Evolutionary conservation across 2,113 vertebrate genomes (phyloP).

Genomic region (Sylvicapra grimmia): DNA sequence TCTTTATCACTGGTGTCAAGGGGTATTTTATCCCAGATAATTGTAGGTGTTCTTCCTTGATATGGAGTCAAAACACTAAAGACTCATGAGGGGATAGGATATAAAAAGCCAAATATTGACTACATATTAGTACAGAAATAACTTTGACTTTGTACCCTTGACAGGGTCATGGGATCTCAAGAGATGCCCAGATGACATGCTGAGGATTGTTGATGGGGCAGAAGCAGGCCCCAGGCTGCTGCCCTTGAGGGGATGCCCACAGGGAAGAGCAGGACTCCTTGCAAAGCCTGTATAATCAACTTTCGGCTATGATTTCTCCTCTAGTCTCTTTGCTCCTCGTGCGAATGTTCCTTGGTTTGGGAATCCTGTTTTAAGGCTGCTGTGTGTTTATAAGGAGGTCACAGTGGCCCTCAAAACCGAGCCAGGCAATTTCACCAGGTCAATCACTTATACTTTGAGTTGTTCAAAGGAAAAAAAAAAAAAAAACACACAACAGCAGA

Average conservation of each 20-base stretch:
- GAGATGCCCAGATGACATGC: not conserved
- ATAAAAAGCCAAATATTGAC: not conserved
- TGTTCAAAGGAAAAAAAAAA: constrained; percentile 10
- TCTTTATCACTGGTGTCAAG: not conserved
- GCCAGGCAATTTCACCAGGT: constrained; percentile 72
- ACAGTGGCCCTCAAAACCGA: constrained; percentile 62
- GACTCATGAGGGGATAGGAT: not conserved
- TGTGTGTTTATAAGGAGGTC: constrained; percentile 65
- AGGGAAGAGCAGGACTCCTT: not conserved
- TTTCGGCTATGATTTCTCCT: constrained; percentile 45
- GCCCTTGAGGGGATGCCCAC: not conserved
- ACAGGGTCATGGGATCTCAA: not conserved
- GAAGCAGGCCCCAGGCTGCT: not conserved
- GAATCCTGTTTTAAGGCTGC: constrained; percentile 63
- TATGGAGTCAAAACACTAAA: not conserved
- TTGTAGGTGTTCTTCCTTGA: not conserved
- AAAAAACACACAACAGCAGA: not conserved
- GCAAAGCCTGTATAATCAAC: not conserved
- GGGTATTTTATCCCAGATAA: not conserved
- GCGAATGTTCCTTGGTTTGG: constrained; percentile 60
- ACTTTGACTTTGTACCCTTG: not conserved
- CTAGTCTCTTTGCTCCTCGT: constrained; percentile 59
- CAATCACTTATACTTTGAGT: constrained; percentile 70
- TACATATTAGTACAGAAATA: not conserved
- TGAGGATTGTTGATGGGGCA: not conserved